phyloP scores from a whole-genome alignment of 2,797 vertebrate genomes.

The Carapus acus region DNA sequence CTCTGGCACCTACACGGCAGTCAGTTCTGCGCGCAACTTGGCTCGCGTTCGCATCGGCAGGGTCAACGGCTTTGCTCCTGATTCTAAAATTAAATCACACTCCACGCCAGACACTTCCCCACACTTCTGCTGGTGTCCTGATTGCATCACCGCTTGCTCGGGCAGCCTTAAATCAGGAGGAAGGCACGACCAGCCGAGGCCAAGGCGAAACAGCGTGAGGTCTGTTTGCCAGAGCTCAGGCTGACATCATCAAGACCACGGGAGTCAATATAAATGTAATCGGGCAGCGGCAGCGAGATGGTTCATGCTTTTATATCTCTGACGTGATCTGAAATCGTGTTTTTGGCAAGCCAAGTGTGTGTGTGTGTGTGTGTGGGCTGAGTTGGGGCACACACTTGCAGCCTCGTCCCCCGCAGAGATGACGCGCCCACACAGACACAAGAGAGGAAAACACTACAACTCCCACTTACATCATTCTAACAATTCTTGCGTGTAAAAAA shows the following conservation, averaged over 20 bases:
- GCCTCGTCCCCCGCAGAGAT: constrained; percentile 55
- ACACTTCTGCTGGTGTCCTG: constrained; percentile 24
- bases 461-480: constrained; percentile 33
- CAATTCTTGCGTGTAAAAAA: not conserved
- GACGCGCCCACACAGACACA: constrained; percentile 56
- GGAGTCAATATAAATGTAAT: constrained; percentile 38
- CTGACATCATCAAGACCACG: not conserved
- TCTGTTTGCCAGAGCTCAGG: too few species aligned
- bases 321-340: constrained; percentile 33
- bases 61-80: constrained; percentile 44
- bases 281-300: constrained; percentile 1
- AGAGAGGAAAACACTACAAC: constrained; percentile 55
- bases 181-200: constrained; percentile 10
- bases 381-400: constrained; percentile 41
- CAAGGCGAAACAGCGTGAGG: constrained; percentile 4
- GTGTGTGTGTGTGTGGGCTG: constrained; percentile 52
- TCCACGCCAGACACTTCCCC: constrained; percentile 23
- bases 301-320: constrained; percentile 41
- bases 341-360: constrained; percentile 14
- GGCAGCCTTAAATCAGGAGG: constrained; percentile 8
- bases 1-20: constrained; percentile 47
- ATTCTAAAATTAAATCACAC: constrained; percentile 28
- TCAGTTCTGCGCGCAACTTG: constrained; percentile 44
- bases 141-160: constrained; percentile 27
- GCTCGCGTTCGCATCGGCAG: constrained; percentile 45